Evolutionary conservation across 2,797 vertebrate genomes (phyloP).

Genomic region (Sternarchorhynchus goeldii): DNA sequence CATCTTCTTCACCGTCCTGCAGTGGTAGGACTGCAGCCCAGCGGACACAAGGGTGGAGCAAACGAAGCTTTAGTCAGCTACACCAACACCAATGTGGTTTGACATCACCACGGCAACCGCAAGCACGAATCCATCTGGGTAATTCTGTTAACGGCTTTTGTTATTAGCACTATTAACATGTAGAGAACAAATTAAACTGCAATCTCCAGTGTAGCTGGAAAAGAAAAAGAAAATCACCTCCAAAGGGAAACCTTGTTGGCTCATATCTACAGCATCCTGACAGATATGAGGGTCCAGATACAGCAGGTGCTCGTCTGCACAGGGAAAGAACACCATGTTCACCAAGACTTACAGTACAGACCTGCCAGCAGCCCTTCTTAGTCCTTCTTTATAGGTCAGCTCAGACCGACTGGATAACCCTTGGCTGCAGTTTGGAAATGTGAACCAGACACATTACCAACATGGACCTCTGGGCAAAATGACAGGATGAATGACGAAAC

Average conservation of each 20-base stretch:
- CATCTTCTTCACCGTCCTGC: slow-evolving; percentile 85
- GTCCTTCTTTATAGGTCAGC: background rate
- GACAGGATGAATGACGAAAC: background rate
- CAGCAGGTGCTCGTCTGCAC: slow-evolving; percentile 82
- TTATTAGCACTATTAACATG: too few species aligned
- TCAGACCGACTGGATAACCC: too few species aligned
- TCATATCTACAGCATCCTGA: slow-evolving; percentile 81
- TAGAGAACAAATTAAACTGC: too few species aligned
- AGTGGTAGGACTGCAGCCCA: slow-evolving; percentile 84
- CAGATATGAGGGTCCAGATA: slow-evolving; percentile 93
- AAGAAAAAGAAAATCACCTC: slow-evolving; percentile 71
- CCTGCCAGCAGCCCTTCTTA: background rate
- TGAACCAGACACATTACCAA: too few species aligned
- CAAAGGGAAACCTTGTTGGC: slow-evolving; percentile 78
- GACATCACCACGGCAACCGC: too few species aligned
- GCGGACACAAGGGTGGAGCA: background rate
- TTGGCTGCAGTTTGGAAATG: too few species aligned
- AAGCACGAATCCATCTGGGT: too few species aligned
- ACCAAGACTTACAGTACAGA: background rate
- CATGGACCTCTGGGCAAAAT: too few species aligned
- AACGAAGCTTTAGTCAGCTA: background rate
- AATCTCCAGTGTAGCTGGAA: too few species aligned
- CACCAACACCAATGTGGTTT: background rate
- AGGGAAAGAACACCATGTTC: background rate
- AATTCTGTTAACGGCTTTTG: too few species aligned